These are phyloP conservation scores for Squalus acanthias DNA, from an alignment of 2,797 vertebrate genomes.

Conservation along the genomic window DNA sequence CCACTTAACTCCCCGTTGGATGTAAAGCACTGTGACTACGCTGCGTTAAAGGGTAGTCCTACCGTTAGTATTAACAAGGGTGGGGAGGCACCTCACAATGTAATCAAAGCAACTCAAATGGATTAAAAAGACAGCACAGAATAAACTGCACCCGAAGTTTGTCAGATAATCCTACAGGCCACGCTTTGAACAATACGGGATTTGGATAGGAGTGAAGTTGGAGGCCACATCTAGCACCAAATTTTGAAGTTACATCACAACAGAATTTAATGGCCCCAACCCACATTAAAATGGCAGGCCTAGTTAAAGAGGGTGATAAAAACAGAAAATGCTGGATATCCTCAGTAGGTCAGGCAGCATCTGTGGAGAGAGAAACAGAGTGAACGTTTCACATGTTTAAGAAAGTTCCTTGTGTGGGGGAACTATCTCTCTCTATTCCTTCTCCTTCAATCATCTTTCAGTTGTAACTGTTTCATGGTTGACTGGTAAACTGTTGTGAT, in stretches of 20 bases:
- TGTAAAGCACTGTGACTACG: not conserved
- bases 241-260: not conserved
- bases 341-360: too few relatives aligned
- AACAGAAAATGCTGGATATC: too few relatives aligned
- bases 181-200: not conserved
- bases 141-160: not conserved
- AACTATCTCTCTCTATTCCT: too few relatives aligned
- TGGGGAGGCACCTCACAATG: too few relatives aligned
- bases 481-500: not conserved
- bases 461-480: not conserved
- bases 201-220: not conserved
- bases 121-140: not conserved
- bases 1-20: not conserved
- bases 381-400: too few relatives aligned
- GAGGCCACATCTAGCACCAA: not conserved
- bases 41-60: not conserved
- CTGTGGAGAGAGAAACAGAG: too few relatives aligned
- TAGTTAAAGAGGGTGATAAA: not conserved
- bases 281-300: not conserved
- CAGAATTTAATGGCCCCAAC: not conserved
- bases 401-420: not conserved
- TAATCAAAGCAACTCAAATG: not conserved
- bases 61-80: too few relatives aligned
- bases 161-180: not conserved
- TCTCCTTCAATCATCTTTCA: too few relatives aligned